A percentile compares a stretch with the other conserved stretches of the same genome.
These are phyloP conservation scores for Bradypus variegatus DNA, from an alignment of 2,797 vertebrate species.

Conservation along the genomic window DNA sequence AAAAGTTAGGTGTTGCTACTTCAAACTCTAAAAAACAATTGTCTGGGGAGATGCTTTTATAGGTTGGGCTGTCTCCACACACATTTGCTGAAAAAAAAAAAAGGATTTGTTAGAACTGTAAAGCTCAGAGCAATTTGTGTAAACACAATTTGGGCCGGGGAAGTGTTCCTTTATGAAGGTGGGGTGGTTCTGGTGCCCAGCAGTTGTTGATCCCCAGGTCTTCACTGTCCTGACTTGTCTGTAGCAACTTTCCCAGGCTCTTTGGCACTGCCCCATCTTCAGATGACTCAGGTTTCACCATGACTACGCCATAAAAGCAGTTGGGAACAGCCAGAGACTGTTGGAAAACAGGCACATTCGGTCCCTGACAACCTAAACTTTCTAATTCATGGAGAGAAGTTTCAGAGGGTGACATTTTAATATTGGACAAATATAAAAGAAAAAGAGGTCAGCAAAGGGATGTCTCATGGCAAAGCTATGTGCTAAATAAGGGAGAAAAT, in stretches of 20 bases:
- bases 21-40: neutral
- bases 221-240: neutral
- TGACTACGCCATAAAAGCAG: slow-evolving; percentile 58
- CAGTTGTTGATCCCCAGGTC: neutral
- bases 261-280: slow-evolving; percentile 32
- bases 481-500: slow-evolving; percentile 22
- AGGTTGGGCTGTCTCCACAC: neutral
- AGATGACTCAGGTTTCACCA: slow-evolving; percentile 60
- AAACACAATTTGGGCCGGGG: neutral
- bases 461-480: neutral
- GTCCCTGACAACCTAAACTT: slow-evolving; percentile 10
- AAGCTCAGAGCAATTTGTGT: neutral
- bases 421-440: neutral
- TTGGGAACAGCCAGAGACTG: slow-evolving; percentile 20
- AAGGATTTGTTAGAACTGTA: neutral
- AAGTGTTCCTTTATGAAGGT: no score
- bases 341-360: slow-evolving; percentile 27
- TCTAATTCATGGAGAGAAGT: slow-evolving; percentile 9
- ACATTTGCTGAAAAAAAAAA: neutral
- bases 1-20: neutral
- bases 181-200: neutral
- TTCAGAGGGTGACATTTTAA: neutral
- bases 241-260: neutral
- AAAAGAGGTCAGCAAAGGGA: slow-evolving; percentile 18
- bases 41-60: neutral